A percentile compares a stretch with the other conserved stretches of the same genome.
Conservation (phyloP, 1,140 invertebrate genomes). For the Pomacea maculata region DNA sequence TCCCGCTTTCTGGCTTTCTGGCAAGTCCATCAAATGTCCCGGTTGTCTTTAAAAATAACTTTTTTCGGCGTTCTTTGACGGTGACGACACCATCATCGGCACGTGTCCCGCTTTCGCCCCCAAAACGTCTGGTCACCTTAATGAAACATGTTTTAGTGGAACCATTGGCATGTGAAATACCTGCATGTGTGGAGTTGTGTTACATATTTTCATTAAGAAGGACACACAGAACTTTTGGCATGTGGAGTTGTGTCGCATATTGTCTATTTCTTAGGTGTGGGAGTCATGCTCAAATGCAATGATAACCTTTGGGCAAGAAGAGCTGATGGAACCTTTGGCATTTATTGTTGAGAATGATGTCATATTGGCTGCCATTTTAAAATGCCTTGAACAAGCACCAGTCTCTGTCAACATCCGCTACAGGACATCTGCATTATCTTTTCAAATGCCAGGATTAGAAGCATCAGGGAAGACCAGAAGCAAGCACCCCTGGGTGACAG, state of each 20-base stretch:
- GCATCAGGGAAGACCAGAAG: constrained; percentile 25
- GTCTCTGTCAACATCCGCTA: constrained; percentile 67
- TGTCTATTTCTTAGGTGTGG: constrained; percentile 77
- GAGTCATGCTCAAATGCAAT: constrained; percentile 87
- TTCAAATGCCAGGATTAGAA: constrained; percentile 64
- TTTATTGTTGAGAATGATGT: constrained; percentile 96
- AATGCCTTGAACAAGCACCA: constrained; percentile 70
- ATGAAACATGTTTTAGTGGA: not conserved
- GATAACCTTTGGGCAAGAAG: constrained; percentile 84
- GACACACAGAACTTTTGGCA: not conserved
- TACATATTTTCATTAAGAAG: not conserved
- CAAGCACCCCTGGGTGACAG: constrained; percentile 51
- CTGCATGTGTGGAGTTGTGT: not conserved
- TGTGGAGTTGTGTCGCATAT: not conserved
- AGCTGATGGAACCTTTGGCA: constrained; percentile 76
- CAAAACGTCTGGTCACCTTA: too few species aligned
- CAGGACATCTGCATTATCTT: constrained; percentile 67
- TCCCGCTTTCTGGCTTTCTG: too few species aligned
- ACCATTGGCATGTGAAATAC: not conserved
- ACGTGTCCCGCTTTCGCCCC: too few species aligned
- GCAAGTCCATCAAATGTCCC: too few species aligned
- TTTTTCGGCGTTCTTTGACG: too few species aligned
- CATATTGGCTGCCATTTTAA: constrained; percentile 74
- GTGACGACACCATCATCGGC: too few species aligned
- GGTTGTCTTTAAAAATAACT: too few species aligned